phyloP scores from a whole-genome alignment of 1,140 invertebrate genomes.

The Asbolus verrucosus region DNA sequence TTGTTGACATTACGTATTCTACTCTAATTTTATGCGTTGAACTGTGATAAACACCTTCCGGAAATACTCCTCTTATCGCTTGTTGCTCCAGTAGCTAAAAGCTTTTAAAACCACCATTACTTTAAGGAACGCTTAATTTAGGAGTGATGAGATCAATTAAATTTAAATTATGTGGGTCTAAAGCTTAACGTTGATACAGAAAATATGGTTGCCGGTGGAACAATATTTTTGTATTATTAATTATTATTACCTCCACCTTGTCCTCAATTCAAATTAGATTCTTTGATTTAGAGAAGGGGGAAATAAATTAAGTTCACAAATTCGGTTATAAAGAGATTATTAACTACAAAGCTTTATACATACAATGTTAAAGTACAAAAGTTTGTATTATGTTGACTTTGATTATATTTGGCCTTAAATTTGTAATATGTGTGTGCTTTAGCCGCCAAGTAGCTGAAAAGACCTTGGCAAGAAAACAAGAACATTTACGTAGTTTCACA shows the following conservation, averaged over 20 bases:
- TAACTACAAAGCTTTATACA: slow-evolving; percentile 3
- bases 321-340: slow-evolving; percentile 4
- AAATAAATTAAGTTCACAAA: too few species aligned
- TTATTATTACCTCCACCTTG: slow-evolving; percentile 10
- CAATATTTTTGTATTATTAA: slow-evolving; percentile 6
- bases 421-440: slow-evolving; percentile 13
- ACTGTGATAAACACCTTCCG: slow-evolving; percentile 3
- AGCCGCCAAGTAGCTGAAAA: slow-evolving; percentile 2
- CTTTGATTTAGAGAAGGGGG: slow-evolving; percentile 1
- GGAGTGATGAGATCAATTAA: slow-evolving; percentile 37
- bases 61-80: slow-evolving; percentile 25
- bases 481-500: slow-evolving; percentile 9
- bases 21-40: slow-evolving; percentile 3
- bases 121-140: slow-evolving; percentile 35
- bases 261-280: background rate
- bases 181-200: background rate
- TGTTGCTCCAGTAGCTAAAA: slow-evolving; percentile 13
- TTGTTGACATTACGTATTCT: slow-evolving; percentile 16
- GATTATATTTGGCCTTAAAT: background rate
- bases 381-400: slow-evolving; percentile 1
- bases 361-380: background rate
- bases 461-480: slow-evolving; percentile 5
- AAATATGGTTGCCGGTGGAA: background rate
- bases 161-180: slow-evolving; percentile 7
- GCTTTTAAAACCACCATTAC: slow-evolving; percentile 27